Base-by-base conservation (phyloP, 2,797 vertebrate genomes). In the Jordanella pulchra region DNA sequence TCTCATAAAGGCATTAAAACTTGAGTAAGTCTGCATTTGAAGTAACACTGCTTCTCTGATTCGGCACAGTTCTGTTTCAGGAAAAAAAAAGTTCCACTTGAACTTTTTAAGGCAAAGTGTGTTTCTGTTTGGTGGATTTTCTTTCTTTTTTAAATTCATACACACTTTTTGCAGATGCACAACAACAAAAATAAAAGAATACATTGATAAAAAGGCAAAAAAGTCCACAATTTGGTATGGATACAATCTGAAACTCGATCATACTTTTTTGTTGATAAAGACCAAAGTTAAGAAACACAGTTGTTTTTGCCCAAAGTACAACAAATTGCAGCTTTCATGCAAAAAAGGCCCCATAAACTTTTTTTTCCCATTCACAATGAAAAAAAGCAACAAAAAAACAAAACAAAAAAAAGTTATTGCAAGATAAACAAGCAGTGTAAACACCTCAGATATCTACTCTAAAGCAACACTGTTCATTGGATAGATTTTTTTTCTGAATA, bases 361-460 rank as follows among this genome's bases (percentile, higher is more conserved):
- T 90, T 89, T 82, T 56, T 93, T 84, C 93, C 92, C 93, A 93
- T 94, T 95, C 94, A 93, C 93, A 89, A 89, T 86, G 84, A 89
- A 53, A 69, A 82, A 87, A 78, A 80, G n/a, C 87, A 80, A 93
- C 91, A 85, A 50, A 81, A 89, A 84, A 83, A 73, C 0, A 65
- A 76, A 81, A 78, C n/a, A 78, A 89, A 85, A 84, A 91, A 84
- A 94, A 93, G 93, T 95, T 95, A 95, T 95, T 95, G 94, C 94
- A 93, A 93, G 93, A 95, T 93, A 95, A 95, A 95, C 94, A 95
- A 95, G 93, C 93, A 92, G 93, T 95, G 93, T 94, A 92, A 94
- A 95, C 92, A 95, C 93, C 91, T 94, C 93, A 93, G 93, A 95
- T 93, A 93, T 92, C 93, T 95, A 94, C 90, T 94, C 93, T 95